Percentiles rank a stretch among this genome's conserved stretches.
These are phyloP conservation scores for Nudaria mundana DNA, from an alignment of 2,888 invertebrate genomes.

Conservation along the genomic window DNA sequence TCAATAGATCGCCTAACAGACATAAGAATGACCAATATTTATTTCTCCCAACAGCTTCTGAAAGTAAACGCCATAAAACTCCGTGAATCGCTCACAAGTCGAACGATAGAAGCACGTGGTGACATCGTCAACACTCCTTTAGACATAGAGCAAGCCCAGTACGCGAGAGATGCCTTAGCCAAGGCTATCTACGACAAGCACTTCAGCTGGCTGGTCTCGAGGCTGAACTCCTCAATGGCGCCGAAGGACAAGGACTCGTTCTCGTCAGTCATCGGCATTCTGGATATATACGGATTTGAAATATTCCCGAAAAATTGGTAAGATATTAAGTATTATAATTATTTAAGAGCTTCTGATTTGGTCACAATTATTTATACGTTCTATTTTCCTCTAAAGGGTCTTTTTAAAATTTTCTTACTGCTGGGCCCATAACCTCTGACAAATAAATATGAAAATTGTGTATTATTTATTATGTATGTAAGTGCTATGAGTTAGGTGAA, in stretches of 20 bases:
- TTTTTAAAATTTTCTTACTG: no score
- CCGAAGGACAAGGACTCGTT: constrained; percentile 78
- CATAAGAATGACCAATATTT: neutral
- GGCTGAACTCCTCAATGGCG: constrained; percentile 88
- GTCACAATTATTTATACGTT: no score
- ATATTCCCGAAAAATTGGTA: constrained; percentile 94
- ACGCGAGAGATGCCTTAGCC: constrained; percentile 93
- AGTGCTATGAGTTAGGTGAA: no score
- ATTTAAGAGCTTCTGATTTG: no score
- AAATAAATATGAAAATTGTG: no score
- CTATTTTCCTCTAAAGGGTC: no score
- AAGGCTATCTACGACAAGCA: constrained; percentile 95
- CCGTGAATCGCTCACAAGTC: constrained; percentile 87
- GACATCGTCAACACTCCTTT: constrained; percentile 92
- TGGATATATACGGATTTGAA: constrained; percentile 97
- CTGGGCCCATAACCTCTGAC: no score
- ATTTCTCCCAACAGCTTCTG: constrained; percentile 80
- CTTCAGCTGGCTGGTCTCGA: constrained; percentile 93
- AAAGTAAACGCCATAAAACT: constrained; percentile 85
- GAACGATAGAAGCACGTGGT: constrained; percentile 92
- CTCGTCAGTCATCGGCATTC: constrained; percentile 90
- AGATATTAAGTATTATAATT: no score
- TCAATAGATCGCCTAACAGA: neutral
- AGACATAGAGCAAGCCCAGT: constrained; percentile 89
- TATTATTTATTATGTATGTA: no score